Evolutionary conservation across 2,888 invertebrate species (phyloP), one percentile per base, ranked within the genome.

Genomic region (Erebia ligea): DNA sequence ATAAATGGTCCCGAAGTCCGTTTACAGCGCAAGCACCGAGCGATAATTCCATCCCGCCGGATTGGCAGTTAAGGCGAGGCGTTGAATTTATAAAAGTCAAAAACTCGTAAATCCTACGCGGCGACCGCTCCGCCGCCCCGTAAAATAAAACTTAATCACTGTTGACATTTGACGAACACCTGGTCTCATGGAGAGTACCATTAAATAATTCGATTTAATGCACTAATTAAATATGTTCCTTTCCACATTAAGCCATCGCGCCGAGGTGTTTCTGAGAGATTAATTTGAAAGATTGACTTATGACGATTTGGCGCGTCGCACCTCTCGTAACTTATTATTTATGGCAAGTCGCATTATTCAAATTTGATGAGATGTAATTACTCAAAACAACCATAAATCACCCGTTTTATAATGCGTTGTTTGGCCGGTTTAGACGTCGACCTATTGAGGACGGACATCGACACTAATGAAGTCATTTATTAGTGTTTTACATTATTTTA

Each of bases 301-400:
- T 88, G 86, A 86, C 84, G 83, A 85, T 88, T 88, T 87, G 82
- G 87, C 87, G 84, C 85, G 84, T 84, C 84, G 84, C 83, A 79
- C 83, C 78, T 82, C 86, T 82, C 79, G 80, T 81, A 80, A 83
- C 82, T 86, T 87, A 77, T 80, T 79, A 89, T 91, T 91, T 91
- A 90, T 87, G 86, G 89, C 84, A 85, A 87, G 85, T 87, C 85
- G 85, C 87, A 88, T 91, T 92, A 92, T 92, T 92, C 88, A 92
- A 92, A 92, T 92, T 92, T 91, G 91, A 93, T 92, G 91, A 89
- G 90, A 89, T 89, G 88, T 91, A 87, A 92, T 92, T 91, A 92
- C 86, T 92, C 92, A 91, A 89, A 91, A 90, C 89, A 90, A 77
- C 80, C 83, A 92, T 93, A 92, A 93, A 92, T 93, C 91, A 92